Evolutionary conservation across 2,888 invertebrate species (phyloP).

Genomic region (Brachyptera risi): DNA sequence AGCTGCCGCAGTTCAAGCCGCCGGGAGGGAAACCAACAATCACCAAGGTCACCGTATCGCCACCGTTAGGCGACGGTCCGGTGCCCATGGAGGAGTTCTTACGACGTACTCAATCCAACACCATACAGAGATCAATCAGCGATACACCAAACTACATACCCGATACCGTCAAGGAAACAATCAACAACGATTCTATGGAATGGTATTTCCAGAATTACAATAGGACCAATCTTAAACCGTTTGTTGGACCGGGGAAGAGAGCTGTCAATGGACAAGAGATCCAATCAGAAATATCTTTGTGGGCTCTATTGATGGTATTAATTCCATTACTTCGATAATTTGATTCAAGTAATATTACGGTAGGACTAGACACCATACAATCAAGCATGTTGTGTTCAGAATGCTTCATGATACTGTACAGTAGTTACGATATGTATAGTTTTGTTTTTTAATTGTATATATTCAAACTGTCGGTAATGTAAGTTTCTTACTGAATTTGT

Average conservation of each 20-base stretch:
- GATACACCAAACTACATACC: slow-evolving; percentile 27
- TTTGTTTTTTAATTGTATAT: too few relatives aligned
- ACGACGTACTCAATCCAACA: slow-evolving; percentile 34
- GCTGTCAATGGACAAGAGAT: neutral
- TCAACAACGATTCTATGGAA: slow-evolving; percentile 33
- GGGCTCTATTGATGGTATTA: neutral
- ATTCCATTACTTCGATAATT: neutral
- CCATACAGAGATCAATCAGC: neutral
- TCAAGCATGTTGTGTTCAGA: too few relatives aligned
- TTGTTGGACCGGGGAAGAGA: slow-evolving; percentile 40
- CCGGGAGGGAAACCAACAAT: slow-evolving; percentile 55
- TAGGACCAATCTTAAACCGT: slow-evolving; percentile 54
- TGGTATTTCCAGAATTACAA: slow-evolving; percentile 89
- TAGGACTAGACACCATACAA: too few relatives aligned
- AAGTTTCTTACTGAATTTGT: too few relatives aligned
- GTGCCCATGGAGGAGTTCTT: slow-evolving; percentile 37
- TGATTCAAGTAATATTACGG: too few relatives aligned
- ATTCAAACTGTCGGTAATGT: too few relatives aligned
- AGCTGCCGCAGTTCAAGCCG: slow-evolving; percentile 45
- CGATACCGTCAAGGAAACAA: slow-evolving; percentile 25
- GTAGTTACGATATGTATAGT: too few relatives aligned
- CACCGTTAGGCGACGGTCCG: slow-evolving; percentile 35
- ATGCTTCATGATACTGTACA: too few relatives aligned
- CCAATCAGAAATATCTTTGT: neutral
- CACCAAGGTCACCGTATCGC: slow-evolving; percentile 54